Base-by-base conservation (phyloP, 1,140 invertebrate genomes). In the Halictus rubicundus region DNA sequence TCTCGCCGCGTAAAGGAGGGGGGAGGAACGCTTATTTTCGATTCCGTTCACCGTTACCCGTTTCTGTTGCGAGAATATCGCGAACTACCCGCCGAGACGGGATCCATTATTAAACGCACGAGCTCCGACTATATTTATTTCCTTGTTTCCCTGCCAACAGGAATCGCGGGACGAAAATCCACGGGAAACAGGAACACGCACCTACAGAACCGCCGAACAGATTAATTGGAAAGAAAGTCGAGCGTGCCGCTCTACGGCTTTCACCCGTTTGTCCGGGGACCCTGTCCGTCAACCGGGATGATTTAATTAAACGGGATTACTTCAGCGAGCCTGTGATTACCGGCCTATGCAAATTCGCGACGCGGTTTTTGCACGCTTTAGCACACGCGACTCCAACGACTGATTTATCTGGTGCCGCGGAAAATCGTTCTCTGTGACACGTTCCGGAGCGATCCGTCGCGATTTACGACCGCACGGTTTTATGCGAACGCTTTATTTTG, bases 41-140 rank as follows among this genome's bases (percentile, higher is more conserved):
- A 73, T 82, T 79, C 83, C 71, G 37, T 85, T 78, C 83, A 69
- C 80, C 83, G 83, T 86, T 85, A 86, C 83, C 83, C 39, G 71
- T 82, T 78, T 78, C 83, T 46, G 23, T 32, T 49, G 68, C 65
- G 73, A 46, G 42, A 46, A 12, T 42, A 6, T 46, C 21, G 42
- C 27, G 74, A 46, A 16, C 39, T 14, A n/a, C 52, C 1, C 27
- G 27, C 32, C 32, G 32, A 4, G 42, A 12, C 42, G 42, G 14
- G 39, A 65, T 78, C 49, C 77, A 84, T 84, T 80, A 84, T 84
- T 74, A 81, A 68, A 72, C 66, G 10, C 49, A 21, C 21, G n/a
- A 10, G 14, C 39, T 1, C n/a, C 46, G 19, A 10, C 32, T 37
- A 46, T 46, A 64, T 72, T 78, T 72, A 64, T 83, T 83, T 76